Conservation (phyloP, 2,113 vertebrate genomes). For the Dicentrarchus labrax region DNA sequence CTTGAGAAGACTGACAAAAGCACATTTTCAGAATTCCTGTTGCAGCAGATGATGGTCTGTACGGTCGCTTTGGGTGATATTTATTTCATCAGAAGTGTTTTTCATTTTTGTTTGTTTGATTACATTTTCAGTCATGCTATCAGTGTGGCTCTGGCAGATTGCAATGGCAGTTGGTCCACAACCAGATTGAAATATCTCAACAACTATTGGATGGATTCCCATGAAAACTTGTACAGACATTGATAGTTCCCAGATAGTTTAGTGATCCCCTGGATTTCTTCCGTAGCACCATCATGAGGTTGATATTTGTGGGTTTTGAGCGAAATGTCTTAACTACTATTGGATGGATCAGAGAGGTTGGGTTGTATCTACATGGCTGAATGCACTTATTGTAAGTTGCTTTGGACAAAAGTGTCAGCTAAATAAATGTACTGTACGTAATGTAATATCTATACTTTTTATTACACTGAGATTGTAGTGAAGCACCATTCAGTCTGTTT, state of each 20-base stretch:
- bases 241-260: not conserved
- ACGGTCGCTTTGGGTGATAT: not conserved
- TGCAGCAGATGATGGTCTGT: conserved; percentile 4
- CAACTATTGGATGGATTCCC: not conserved
- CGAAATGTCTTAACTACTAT: not conserved
- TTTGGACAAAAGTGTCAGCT: not conserved
- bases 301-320: not conserved
- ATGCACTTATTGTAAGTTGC: not conserved
- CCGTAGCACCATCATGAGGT: not conserved
- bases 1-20: conserved; percentile 25
- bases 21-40: conserved; percentile 36
- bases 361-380: no score
- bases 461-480: not conserved
- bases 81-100: not conserved
- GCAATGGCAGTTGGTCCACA: not conserved
- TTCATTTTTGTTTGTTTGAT: not conserved
- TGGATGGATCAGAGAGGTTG: no score
- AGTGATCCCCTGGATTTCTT: not conserved
- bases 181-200: not conserved
- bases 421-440: not conserved
- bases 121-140: not conserved
- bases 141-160: no score
- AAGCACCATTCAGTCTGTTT: not conserved
- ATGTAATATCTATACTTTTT: not conserved
- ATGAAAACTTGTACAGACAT: not conserved